Evolutionary conservation across 2,113 vertebrate genomes (phyloP), one percentile per base, ranked within the genome.

Genomic region (Oreotrochilus melanogaster): DNA sequence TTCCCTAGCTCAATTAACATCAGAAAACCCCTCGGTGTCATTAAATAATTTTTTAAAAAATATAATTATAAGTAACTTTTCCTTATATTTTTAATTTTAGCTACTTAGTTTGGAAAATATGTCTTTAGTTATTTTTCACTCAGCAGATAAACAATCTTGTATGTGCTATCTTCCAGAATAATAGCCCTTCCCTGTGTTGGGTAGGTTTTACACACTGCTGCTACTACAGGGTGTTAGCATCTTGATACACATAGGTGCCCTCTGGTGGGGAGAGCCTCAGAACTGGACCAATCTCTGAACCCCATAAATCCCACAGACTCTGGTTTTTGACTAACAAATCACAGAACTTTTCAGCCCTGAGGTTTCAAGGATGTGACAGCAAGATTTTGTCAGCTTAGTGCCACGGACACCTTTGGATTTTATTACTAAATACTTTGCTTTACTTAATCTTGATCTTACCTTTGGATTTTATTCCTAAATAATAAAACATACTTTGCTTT

Each of bases 361-460:
- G 28, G 35, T 17, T 66, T 78, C 76, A 64, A 70, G 72, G 42
- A 80, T 7, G 5, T 0, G 5, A 18, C 7, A 1, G 1, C 11
- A 30, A 7, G 16, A 56, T 39, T 73, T 50, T n/a, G 15, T 80
- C 24, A 33, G 35, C 19, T 86, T 67, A 66, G 43, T 67, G 79
- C 16, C 79, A 92, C 69, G 39, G 25, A 74, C 27, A 60, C 14
- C 10, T 25, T 65, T 74, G 43, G 39, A 45, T 8, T 91, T 60
- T 11, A 10, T 70, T n/a, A n/a, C 17, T 47, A 62, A 74, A 57
- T 10, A 53, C 14, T 62, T 73, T 37, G 24, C 27, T 70, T 75
- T 56, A 57, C 27, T n/a, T 24, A 39, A 45, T 5, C 30, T 66
- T 35, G 28, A 24, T 18, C 90, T 57, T 96, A 99, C 99, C 98